phyloP scores from a whole-genome alignment of 2,113 vertebrate genomes.

The Anoura caudifer region DNA sequence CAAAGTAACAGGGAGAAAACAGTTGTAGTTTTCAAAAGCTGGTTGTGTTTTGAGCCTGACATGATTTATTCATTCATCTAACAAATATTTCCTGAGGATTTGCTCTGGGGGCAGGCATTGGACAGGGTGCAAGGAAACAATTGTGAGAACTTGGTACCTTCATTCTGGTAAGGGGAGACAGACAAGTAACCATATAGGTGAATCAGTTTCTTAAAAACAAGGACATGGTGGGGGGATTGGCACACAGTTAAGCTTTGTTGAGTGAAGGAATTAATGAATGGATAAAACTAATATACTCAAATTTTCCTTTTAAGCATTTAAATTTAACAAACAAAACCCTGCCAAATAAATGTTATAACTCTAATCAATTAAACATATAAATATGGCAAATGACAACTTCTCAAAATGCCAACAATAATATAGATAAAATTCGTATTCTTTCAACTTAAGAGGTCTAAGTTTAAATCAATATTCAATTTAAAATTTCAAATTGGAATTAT shows the following conservation, averaged over 20 bases:
- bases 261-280: neutral
- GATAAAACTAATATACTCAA: neutral
- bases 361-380: neutral
- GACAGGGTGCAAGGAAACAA: neutral
- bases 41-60: neutral
- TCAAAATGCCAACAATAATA: neutral
- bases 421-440: neutral
- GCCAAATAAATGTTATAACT: neutral
- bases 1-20: neutral
- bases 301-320: neutral
- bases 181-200: neutral
- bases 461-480: conserved; percentile 14
- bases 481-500: neutral
- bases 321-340: neutral
- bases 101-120: neutral
- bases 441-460: conserved; percentile 3
- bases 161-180: neutral
- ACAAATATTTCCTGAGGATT: neutral
- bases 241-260: neutral
- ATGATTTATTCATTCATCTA: neutral
- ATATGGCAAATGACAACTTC: neutral
- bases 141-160: neutral
- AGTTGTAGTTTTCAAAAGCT: neutral
- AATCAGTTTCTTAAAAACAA: neutral
- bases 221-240: neutral